Evolutionary conservation across 2,113 vertebrate genomes (phyloP).

Genomic region (Chionodraco myersi): DNA sequence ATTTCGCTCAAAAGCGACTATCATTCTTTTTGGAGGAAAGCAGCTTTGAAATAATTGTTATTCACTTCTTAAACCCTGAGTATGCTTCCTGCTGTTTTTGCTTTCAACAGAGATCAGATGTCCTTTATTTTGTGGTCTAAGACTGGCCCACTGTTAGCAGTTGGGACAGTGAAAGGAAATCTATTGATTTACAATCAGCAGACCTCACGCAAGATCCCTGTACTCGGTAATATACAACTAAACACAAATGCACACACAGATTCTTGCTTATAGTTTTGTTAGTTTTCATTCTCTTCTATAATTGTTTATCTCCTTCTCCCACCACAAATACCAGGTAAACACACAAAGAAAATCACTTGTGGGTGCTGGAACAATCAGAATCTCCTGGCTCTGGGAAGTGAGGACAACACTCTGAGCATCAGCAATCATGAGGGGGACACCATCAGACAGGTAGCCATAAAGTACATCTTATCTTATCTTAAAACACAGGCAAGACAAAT

Average conservation of each 20-base stretch:
- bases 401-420: conserved; percentile 93
- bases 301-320: not conserved
- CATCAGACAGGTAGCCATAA: conserved; percentile 88
- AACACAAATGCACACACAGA: not conserved
- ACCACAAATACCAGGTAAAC: conserved; percentile 86
- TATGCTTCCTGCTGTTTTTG: conserved; percentile 11
- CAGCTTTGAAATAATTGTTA: not conserved
- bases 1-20: not conserved
- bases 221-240: conserved; percentile 87
- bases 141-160: conserved; percentile 88
- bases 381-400: conserved; percentile 93
- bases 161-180: conserved; percentile 96
- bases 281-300: not conserved
- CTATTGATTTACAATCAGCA: conserved; percentile 96
- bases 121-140: conserved; percentile 95
- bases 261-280: not conserved
- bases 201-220: conserved; percentile 96
- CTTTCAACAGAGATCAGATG: conserved; percentile 89
- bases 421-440: conserved; percentile 98
- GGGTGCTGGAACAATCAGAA: conserved; percentile 96
- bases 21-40: not conserved
- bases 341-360: conserved; percentile 95
- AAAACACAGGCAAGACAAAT: not conserved
- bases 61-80: not conserved
- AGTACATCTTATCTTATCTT: too few species aligned